A percentile compares a stretch with the other conserved stretches of the same genome.
phyloP scores from a whole-genome alignment of 2,888 invertebrate species.

The Thymelicus acteon region DNA sequence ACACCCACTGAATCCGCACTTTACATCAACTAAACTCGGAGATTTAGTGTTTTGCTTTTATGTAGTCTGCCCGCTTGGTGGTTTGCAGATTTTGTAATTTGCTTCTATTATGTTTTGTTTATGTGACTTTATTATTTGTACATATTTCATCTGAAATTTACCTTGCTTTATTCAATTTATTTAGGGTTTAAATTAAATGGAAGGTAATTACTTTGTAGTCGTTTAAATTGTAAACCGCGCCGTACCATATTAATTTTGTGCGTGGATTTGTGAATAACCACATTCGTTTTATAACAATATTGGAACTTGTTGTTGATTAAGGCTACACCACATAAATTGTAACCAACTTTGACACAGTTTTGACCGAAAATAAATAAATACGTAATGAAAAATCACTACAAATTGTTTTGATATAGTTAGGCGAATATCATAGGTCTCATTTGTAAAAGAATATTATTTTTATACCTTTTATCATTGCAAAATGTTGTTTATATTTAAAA shows the following conservation, averaged over 20 bases:
- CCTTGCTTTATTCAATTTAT: background rate
- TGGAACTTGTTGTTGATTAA: background rate
- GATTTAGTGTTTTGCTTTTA: constrained; percentile 32
- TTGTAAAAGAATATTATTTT: no score
- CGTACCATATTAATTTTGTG: background rate
- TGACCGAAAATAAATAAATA: background rate
- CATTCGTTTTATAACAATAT: no score
- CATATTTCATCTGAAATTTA: background rate
- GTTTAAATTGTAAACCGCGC: no score
- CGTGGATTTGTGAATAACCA: background rate
- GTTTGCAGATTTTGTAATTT: constrained; percentile 2
- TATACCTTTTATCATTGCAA: no score
- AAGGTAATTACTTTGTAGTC: background rate
- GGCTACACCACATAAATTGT: background rate
- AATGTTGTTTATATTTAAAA: background rate
- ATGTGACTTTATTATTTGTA: background rate
- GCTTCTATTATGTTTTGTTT: background rate
- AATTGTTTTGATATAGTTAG: background rate
- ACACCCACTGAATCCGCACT: constrained; percentile 36
- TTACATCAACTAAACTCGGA: constrained; percentile 36
- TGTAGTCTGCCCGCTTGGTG: constrained; percentile 15
- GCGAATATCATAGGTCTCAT: background rate
- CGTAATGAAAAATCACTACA: background rate
- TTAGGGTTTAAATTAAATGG: background rate
- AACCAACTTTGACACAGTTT: background rate